Evolutionary conservation across 2,888 invertebrate genomes (phyloP).

Genomic region (Stenichneumon culpator): DNA sequence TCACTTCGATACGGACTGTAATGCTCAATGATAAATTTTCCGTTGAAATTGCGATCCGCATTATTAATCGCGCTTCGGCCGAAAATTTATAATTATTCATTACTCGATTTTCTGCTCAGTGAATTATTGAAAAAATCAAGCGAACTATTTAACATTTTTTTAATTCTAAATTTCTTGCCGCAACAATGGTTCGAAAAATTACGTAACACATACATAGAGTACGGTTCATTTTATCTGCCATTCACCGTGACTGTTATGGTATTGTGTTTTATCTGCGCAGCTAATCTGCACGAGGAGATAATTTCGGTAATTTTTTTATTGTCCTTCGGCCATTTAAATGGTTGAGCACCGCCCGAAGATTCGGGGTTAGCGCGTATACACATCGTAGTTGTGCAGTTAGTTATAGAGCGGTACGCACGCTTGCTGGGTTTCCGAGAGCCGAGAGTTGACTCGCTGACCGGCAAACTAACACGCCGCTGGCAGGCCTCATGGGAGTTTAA

Average conservation of each 20-base stretch:
- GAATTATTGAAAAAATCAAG: not conserved
- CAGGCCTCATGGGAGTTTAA: slow-evolving; percentile 30
- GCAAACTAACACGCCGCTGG: slow-evolving; percentile 6
- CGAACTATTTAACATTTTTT: too few relatives aligned
- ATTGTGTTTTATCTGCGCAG: not conserved
- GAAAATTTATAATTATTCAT: too few relatives aligned
- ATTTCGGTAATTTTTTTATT: not conserved
- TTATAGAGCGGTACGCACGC: not conserved
- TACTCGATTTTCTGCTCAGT: too few relatives aligned
- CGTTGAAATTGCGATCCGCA: too few relatives aligned
- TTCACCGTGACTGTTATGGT: not conserved
- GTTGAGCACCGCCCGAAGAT: slow-evolving; percentile 38
- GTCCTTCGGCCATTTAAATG: slow-evolving; percentile 1
- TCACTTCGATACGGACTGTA: not conserved
- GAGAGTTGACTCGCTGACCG: slow-evolving; percentile 26
- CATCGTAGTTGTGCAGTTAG: slow-evolving; percentile 6
- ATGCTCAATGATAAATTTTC: not conserved
- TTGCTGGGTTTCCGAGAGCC: slow-evolving; percentile 30
- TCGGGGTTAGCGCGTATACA: not conserved
- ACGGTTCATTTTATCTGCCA: not conserved
- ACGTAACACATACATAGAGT: not conserved
- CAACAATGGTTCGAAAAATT: not conserved
- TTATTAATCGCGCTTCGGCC: too few relatives aligned
- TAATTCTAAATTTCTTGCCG: not conserved
- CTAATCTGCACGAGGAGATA: not conserved